Evolutionary conservation across 2,113 vertebrate genomes (phyloP).

Genomic region (Micromys minutus): DNA sequence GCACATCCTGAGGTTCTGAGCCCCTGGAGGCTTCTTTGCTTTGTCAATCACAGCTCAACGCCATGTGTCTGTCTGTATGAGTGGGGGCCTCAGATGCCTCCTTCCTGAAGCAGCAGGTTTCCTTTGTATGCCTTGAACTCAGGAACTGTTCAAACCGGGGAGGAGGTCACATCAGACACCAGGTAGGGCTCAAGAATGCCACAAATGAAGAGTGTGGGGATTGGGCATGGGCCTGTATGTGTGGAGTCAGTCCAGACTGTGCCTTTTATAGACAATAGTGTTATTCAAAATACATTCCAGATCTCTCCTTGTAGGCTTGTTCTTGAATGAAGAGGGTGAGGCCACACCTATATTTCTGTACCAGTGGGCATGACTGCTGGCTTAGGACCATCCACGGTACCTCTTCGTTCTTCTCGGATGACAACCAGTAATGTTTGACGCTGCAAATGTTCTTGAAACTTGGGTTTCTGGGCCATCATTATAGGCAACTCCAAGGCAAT

Average conservation of each 20-base stretch:
- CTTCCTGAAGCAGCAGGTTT: neutral
- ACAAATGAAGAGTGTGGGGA: neutral
- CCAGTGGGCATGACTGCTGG: neutral
- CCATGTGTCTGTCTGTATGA: neutral
- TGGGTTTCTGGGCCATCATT: neutral
- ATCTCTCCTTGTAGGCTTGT: neutral
- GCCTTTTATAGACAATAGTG: neutral
- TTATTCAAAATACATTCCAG: neutral
- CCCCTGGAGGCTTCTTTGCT: neutral
- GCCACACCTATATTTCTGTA: neutral
- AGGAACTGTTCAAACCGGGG: neutral
- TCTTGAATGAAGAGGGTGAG: neutral
- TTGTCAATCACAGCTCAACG: neutral
- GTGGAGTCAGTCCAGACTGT: neutral
- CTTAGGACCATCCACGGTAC: neutral
- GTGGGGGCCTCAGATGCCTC: neutral
- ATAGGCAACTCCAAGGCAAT: neutral
- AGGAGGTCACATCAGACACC: neutral
- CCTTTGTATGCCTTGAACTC: neutral
- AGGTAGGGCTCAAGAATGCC: neutral
- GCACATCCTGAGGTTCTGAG: neutral
- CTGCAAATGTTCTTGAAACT: neutral
- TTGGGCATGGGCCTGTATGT: neutral
- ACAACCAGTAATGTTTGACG: neutral
- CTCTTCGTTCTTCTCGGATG: neutral